Conservation (phyloP, 2,888 invertebrate species). For the Orthonychiurus folsomi region DNA sequence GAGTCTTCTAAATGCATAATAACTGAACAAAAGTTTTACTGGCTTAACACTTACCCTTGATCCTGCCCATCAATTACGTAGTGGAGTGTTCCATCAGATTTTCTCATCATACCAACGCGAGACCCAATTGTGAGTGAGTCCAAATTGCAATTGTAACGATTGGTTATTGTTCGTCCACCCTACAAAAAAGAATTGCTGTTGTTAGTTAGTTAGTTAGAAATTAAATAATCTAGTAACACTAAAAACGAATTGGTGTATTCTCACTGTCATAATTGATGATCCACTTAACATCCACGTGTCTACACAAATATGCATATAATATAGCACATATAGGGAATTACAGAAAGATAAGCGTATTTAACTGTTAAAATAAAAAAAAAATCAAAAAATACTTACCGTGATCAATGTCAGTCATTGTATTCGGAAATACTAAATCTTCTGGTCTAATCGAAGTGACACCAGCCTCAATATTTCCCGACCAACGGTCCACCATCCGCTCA, state of each 20-base stretch:
- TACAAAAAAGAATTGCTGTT: constrained; percentile 19
- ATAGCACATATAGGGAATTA: neutral
- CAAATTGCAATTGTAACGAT: constrained; percentile 75
- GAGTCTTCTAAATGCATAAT: too few species aligned
- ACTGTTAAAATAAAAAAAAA: neutral
- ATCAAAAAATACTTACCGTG: too few species aligned
- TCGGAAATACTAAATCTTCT: constrained; percentile 76
- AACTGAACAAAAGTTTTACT: too few species aligned
- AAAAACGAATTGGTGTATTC: too few species aligned
- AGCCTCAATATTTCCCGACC: constrained; percentile 53
- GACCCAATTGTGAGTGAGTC: constrained; percentile 70
- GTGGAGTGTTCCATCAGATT: constrained; percentile 71
- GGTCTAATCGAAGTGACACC: constrained; percentile 83
- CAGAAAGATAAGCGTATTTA: neutral
- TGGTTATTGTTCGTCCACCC: constrained; percentile 73
- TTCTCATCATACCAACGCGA: constrained; percentile 78
- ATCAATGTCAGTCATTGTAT: constrained; percentile 80
- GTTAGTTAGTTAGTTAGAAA: constrained; percentile 3
- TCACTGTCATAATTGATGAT: constrained; percentile 70
- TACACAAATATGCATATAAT: too few species aligned
- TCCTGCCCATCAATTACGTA: constrained; percentile 79
- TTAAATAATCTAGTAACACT: neutral
- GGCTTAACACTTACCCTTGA: too few species aligned
- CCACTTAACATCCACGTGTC: constrained; percentile 91
- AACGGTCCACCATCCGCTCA: constrained; percentile 82